Conservation (phyloP, 2,888 invertebrate species). For the Lordiphosa fenestrarum region DNA sequence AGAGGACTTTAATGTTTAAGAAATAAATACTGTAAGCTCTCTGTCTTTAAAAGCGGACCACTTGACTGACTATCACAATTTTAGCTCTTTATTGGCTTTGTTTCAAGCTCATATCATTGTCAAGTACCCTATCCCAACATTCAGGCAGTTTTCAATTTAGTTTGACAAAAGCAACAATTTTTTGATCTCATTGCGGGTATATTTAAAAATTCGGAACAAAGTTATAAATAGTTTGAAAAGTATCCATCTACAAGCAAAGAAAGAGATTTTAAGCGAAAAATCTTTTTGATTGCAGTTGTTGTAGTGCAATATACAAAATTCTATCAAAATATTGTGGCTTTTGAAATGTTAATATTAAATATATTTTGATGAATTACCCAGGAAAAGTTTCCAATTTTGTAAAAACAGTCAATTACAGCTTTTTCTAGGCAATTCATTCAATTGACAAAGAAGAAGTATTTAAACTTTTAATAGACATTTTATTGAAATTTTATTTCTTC, state of each 20-base stretch:
- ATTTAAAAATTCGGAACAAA: neutral
- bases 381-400: neutral
- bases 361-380: slow-evolving; percentile 15
- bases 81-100: slow-evolving; percentile 43
- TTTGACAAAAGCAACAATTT: slow-evolving; percentile 73
- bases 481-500: neutral
- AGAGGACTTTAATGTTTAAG: neutral
- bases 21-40: slow-evolving; percentile 10
- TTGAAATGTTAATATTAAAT: slow-evolving; percentile 11
- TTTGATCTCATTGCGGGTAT: slow-evolving; percentile 41
- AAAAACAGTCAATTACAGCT: neutral
- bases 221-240: neutral
- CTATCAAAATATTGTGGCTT: slow-evolving; percentile 79
- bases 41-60: slow-evolving; percentile 45
- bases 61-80: slow-evolving; percentile 25
- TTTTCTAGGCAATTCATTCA: slow-evolving; percentile 11
- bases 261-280: slow-evolving; percentile 79
- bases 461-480: neutral
- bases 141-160: slow-evolving; percentile 87
- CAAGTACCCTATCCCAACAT: slow-evolving; percentile 98
- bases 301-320: slow-evolving; percentile 10
- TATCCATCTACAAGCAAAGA: slow-evolving; percentile 63
- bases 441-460: slow-evolving; percentile 16
- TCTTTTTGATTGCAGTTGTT: slow-evolving; percentile 76
- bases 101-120: slow-evolving; percentile 79